Evolutionary conservation across 2,888 invertebrate species (phyloP).

Genomic region (Synergus itoensis): DNA sequence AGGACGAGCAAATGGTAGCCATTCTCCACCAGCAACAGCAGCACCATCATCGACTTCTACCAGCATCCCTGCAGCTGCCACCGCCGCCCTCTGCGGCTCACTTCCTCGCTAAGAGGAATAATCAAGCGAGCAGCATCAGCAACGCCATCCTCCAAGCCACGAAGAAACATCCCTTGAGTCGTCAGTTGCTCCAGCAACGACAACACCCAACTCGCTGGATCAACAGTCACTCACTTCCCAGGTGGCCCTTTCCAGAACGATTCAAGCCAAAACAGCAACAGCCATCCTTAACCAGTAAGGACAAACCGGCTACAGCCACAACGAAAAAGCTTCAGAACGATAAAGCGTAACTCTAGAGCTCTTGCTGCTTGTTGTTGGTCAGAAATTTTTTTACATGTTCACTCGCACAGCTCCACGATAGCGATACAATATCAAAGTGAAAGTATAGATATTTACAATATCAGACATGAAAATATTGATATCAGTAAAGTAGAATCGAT

Average conservation of each 20-base stretch:
- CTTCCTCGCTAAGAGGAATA: slow-evolving; percentile 48
- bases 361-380: slow-evolving; percentile 39
- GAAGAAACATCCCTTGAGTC: slow-evolving; percentile 50
- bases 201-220: slow-evolving; percentile 53
- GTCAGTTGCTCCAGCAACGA: slow-evolving; percentile 51
- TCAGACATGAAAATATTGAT: too few relatives aligned
- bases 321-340: slow-evolving; percentile 43
- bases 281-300: slow-evolving; percentile 49
- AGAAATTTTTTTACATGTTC: slow-evolving; percentile 35
- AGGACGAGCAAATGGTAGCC: slow-evolving; percentile 77
- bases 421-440: too few relatives aligned
- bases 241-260: slow-evolving; percentile 47
- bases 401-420: slow-evolving; percentile 26
- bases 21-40: slow-evolving; percentile 54
- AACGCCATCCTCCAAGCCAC: slow-evolving; percentile 52
- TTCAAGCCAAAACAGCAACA: slow-evolving; percentile 50
- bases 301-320: slow-evolving; percentile 49
- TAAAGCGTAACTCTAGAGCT: slow-evolving; percentile 35
- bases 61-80: slow-evolving; percentile 43
- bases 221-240: slow-evolving; percentile 51
- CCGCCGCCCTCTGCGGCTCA: slow-evolving; percentile 45
- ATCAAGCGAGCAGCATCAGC: slow-evolving; percentile 48
- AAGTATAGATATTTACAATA: too few relatives aligned
- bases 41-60: slow-evolving; percentile 50
- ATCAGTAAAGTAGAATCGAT: too few relatives aligned